These are phyloP conservation scores for Nomada fabriciana DNA, from an alignment of 2,888 invertebrate genomes.

Conservation along the genomic window DNA sequence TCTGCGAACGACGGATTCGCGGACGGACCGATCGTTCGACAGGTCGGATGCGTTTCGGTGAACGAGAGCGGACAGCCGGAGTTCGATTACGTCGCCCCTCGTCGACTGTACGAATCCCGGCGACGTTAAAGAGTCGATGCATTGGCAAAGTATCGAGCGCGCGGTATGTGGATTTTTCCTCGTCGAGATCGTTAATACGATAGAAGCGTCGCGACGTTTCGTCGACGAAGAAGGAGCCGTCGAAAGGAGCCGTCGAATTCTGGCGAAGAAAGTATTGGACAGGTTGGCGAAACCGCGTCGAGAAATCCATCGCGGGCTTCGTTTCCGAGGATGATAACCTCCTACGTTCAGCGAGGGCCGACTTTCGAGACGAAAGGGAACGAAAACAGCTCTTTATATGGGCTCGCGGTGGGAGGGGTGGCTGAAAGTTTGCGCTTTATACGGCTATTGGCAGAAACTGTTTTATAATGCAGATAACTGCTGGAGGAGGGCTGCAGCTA, in stretches of 20 bases:
- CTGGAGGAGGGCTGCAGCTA: constrained; percentile 59
- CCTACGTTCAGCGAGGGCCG: constrained; percentile 12
- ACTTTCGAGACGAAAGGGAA: constrained; percentile 31
- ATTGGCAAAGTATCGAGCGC: constrained; percentile 2
- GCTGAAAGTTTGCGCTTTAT: constrained; percentile 65
- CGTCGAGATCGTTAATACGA: constrained; percentile 50
- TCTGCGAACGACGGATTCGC: constrained; percentile 19
- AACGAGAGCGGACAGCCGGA: constrained; percentile 63
- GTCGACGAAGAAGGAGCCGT: constrained; percentile 33
- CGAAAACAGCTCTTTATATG: constrained; percentile 64
- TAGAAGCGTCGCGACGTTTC: constrained; percentile 60
- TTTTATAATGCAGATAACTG: constrained; percentile 82
- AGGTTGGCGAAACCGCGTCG: too few species aligned
- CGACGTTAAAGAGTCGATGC: constrained; percentile 51
- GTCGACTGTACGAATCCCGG: constrained; percentile 48
- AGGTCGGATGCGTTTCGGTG: constrained; percentile 45
- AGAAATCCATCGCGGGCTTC: constrained; percentile 18
- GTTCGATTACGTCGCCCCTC: constrained; percentile 68
- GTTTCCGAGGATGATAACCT: constrained; percentile 55
- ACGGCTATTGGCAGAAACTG: constrained; percentile 77
- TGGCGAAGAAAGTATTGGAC: background rate
- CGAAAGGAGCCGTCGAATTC: constrained; percentile 12
- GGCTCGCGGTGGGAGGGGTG: constrained; percentile 53
- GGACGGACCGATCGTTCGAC: constrained; percentile 41
- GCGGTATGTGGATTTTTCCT: constrained; percentile 24